phyloP scores from a whole-genome alignment of 2,888 invertebrate genomes.

The Macaria notata region DNA sequence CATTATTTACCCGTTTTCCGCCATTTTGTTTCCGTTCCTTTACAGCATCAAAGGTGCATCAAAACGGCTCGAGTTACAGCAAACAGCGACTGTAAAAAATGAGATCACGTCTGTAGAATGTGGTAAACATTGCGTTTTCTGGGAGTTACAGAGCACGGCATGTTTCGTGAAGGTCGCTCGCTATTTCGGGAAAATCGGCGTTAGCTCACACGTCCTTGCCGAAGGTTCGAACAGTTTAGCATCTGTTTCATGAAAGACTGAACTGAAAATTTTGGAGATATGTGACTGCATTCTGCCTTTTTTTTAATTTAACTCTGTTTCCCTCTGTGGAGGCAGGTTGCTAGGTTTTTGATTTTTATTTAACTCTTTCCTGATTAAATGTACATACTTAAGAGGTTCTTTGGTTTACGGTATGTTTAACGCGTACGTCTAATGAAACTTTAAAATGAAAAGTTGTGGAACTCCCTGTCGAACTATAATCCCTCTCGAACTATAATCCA shows the following conservation, averaged over 20 bases:
- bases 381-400: too few species aligned
- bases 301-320: too few species aligned
- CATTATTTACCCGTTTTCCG: constrained; percentile 65
- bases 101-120: constrained; percentile 21
- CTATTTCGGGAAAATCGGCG: constrained; percentile 31
- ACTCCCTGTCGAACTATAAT: too few species aligned
- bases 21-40: constrained; percentile 49
- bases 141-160: constrained; percentile 20
- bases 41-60: constrained; percentile 42
- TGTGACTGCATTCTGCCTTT: too few species aligned
- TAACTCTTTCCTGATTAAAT: too few species aligned
- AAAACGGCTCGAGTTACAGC: constrained; percentile 31
- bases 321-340: too few species aligned
- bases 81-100: constrained; percentile 29
- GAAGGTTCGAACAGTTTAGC: constrained; percentile 16
- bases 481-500: too few species aligned
- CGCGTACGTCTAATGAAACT: too few species aligned
- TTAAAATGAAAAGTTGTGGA: too few species aligned
- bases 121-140: constrained; percentile 27
- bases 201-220: constrained; percentile 32
- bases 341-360: too few species aligned
- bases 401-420: too few species aligned
- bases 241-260: constrained; percentile 4
- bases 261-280: not conserved
- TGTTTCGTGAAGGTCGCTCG: constrained; percentile 26